Evolutionary conservation across 2,797 vertebrate genomes (phyloP).

Genomic region (Cyclopterus lumpus): DNA sequence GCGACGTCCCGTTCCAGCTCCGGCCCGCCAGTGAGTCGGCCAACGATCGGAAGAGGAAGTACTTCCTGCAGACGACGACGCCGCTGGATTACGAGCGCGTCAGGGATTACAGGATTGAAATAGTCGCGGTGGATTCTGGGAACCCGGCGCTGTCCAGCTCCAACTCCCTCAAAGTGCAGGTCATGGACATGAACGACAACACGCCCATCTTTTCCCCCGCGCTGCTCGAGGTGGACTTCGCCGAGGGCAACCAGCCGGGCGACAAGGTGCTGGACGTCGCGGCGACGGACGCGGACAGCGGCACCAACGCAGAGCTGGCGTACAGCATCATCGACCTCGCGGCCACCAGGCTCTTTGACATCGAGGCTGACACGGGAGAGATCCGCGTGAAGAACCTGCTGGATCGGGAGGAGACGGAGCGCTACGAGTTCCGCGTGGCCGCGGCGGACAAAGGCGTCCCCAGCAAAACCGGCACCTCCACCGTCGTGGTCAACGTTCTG

Average conservation of each 20-base stretch:
- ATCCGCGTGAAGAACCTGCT: constrained; percentile 90
- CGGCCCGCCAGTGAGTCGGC: constrained; percentile 92
- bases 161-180: constrained; percentile 95
- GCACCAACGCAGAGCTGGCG: constrained; percentile 91
- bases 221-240: constrained; percentile 89
- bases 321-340: constrained; percentile 89
- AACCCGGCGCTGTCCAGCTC: constrained; percentile 97
- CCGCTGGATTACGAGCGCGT: constrained; percentile 92
- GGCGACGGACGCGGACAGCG: constrained; percentile 93
- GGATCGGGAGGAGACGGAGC: constrained; percentile 91
- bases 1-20: constrained; percentile 95
- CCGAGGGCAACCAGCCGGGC: constrained; percentile 91
- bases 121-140: constrained; percentile 96
- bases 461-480: constrained; percentile 93
- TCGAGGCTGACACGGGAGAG: constrained; percentile 89
- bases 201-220: constrained; percentile 90
- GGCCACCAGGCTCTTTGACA: constrained; percentile 88
- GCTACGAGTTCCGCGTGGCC: constrained; percentile 91
- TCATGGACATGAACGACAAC: constrained; percentile 96
- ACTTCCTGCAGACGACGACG: constrained; percentile 96
- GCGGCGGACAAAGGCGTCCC: constrained; percentile 94
- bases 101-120: constrained; percentile 95
- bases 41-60: constrained; percentile 95
- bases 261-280: constrained; percentile 89
- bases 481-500: constrained; percentile 90